phyloP scores from a whole-genome alignment of 2,888 invertebrate genomes.

The Neoitamus cyanurus region DNA sequence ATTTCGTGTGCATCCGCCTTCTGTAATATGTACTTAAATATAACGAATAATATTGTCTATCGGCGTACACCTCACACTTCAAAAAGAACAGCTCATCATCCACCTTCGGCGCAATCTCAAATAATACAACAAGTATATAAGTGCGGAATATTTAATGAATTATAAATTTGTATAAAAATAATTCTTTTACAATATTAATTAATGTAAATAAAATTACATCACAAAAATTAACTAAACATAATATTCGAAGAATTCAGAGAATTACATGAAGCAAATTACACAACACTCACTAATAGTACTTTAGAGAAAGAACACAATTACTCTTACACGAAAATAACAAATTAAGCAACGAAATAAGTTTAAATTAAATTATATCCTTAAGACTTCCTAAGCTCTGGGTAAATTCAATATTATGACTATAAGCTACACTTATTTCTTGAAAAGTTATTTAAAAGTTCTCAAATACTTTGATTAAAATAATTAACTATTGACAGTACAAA shows the following conservation, averaged over 20 bases:
- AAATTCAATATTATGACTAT: conserved; percentile 14
- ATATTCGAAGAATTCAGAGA: conserved; percentile 8
- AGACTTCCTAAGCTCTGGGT: background rate
- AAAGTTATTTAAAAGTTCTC: conserved; percentile 11
- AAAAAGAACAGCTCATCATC: too few species aligned
- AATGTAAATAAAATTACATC: conserved; percentile 29
- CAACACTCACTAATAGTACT: conserved; percentile 15
- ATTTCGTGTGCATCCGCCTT: too few species aligned
- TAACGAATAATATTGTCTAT: too few species aligned
- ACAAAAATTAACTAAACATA: conserved; percentile 31
- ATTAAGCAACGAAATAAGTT: background rate
- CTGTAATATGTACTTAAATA: too few species aligned
- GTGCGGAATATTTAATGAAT: conserved; percentile 32
- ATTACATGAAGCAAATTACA: conserved; percentile 10
- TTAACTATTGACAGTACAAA: conserved; percentile 43
- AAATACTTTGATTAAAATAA: conserved; percentile 33
- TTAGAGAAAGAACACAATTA: conserved; percentile 21
- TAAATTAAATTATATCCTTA: background rate
- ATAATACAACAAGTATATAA: conserved; percentile 8
- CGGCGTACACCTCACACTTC: too few species aligned
- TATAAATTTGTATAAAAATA: conserved; percentile 47
- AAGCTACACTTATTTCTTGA: conserved; percentile 9
- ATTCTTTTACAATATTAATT: conserved; percentile 39
- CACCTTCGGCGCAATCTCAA: background rate
- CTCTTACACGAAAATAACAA: conserved; percentile 2